Conservation (phyloP, 2,113 vertebrate genomes). For the Pachycephala philippinensis region DNA sequence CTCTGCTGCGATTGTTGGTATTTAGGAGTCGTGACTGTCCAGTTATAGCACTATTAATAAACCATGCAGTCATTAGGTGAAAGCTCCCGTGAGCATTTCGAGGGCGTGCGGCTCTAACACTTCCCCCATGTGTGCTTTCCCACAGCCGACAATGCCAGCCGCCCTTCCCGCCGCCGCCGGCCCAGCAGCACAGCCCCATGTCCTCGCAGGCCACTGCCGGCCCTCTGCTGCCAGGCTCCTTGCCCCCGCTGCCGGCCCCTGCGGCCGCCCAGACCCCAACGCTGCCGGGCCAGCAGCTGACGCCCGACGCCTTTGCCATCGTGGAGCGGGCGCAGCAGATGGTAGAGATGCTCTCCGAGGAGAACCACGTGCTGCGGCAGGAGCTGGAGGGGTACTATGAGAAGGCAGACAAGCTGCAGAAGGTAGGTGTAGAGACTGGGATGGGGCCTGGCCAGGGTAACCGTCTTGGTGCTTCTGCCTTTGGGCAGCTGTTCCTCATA, state of each 20-base stretch:
- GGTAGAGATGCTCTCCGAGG: conserved; percentile 82
- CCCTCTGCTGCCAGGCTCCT: conserved; percentile 59
- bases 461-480: background rate
- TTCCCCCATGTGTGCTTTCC: background rate
- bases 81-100: accelerated
- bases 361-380: conserved; percentile 80
- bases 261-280: background rate
- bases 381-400: conserved; percentile 80
- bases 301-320: conserved; percentile 76
- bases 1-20: background rate
- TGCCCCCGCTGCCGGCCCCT: conserved; percentile 52
- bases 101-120: background rate
- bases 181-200: conserved; percentile 81
- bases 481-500: background rate
- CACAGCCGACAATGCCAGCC: conserved; percentile 76
- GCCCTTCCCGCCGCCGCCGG: conserved; percentile 20
- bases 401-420: conserved; percentile 81
- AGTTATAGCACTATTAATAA: background rate
- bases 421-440: conserved; percentile 64
- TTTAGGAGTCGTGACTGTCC: background rate
- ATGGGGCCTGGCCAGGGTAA: background rate
- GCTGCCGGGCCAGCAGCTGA: conserved; percentile 65
- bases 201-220: conserved; percentile 71
- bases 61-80: background rate
- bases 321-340: conserved; percentile 85